These are phyloP conservation scores for Mormyrops attenuatus DNA, from an alignment of 2,797 vertebrate genomes.

Conservation along the genomic window DNA sequence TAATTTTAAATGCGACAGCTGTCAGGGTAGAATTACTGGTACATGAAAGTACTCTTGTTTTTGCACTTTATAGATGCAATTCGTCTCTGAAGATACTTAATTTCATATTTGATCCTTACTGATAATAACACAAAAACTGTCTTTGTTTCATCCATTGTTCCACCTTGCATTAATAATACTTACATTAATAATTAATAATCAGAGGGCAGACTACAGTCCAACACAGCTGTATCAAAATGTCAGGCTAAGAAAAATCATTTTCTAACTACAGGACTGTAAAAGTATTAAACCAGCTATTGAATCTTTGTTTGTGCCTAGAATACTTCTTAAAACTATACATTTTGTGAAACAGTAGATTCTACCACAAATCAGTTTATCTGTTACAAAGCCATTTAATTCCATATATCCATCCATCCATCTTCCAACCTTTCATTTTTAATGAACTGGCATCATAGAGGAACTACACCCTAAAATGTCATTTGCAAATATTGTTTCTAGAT, in stretches of 20 bases:
- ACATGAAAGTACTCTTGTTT: neutral
- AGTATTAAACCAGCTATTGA: neutral
- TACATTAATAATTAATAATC: too few species aligned
- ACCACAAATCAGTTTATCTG: neutral
- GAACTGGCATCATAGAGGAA: neutral
- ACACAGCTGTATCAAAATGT: neutral
- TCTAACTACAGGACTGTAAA: neutral
- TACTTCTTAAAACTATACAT: neutral
- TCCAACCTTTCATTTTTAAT: neutral
- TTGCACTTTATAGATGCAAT: neutral
- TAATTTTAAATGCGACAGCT: neutral
- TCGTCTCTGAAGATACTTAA: neutral
- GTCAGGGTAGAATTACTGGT: neutral
- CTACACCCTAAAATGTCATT: neutral
- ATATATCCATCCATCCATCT: neutral
- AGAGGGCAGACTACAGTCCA: neutral
- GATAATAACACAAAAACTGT: neutral
- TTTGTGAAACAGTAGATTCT: neutral
- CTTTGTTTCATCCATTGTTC: neutral
- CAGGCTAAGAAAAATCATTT: neutral
- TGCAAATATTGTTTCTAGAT: neutral
- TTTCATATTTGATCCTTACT: neutral
- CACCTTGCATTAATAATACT: neutral
- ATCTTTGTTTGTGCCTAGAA: neutral
- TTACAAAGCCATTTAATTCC: neutral